phyloP scores from a whole-genome alignment of 1,140 invertebrate genomes.

The Apis mellifera region DNA sequence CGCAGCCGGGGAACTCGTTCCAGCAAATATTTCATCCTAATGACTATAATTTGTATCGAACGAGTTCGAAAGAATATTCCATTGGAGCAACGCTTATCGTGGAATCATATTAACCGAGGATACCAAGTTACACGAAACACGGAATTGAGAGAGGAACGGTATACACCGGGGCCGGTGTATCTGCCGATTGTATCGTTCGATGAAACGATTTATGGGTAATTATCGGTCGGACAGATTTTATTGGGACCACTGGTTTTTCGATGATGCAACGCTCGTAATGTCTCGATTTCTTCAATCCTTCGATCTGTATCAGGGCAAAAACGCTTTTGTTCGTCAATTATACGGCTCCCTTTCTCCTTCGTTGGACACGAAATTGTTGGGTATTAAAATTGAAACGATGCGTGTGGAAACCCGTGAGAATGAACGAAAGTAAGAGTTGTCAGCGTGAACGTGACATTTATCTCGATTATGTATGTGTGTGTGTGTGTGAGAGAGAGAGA shows the following conservation, averaged over 20 bases:
- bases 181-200: conserved; percentile 60
- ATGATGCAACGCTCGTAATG: conserved; percentile 47
- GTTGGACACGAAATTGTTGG: conserved; percentile 36
- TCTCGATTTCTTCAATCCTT: conserved; percentile 38
- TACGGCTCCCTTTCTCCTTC: conserved; percentile 25
- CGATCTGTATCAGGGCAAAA: conserved; percentile 29
- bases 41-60: not conserved
- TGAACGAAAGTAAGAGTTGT: conserved; percentile 48
- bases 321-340: conserved; percentile 13
- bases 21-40: not conserved
- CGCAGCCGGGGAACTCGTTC: too few relatives aligned
- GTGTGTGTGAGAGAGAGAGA: too few relatives aligned
- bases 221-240: conserved; percentile 52
- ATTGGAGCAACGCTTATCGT: not conserved
- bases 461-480: conserved; percentile 43
- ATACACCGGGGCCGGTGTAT: conserved; percentile 1
- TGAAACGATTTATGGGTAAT: conserved; percentile 71
- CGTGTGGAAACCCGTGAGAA: conserved; percentile 48
- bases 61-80: not conserved
- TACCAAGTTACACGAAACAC: not conserved
- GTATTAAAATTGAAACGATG: conserved; percentile 55
- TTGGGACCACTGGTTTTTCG: conserved; percentile 27
- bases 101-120: not conserved
- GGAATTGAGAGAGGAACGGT: conserved; percentile 23
- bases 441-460: conserved; percentile 56